These are phyloP conservation scores for Nymphalis io DNA, from an alignment of 1,140 invertebrate genomes.

Conservation along the genomic window DNA sequence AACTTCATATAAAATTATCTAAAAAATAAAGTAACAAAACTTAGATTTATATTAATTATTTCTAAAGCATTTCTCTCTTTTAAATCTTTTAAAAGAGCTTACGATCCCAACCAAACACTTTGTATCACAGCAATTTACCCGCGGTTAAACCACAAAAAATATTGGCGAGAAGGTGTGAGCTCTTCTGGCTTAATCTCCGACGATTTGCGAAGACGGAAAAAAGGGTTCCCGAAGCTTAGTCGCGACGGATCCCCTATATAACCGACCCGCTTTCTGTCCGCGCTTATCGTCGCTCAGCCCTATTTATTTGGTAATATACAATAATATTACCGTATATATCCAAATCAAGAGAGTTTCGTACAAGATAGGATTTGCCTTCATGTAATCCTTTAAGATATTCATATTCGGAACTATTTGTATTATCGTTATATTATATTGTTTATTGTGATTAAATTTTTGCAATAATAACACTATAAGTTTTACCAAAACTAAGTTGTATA, in stretches of 20 bases:
- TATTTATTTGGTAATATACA: slow-evolving; percentile 67
- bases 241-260: slow-evolving; percentile 60
- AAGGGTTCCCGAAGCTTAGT: slow-evolving; percentile 68
- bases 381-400: slow-evolving; percentile 38
- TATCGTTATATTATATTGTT: slow-evolving; percentile 24
- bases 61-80: neutral
- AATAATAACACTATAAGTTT: neutral
- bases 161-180: slow-evolving; percentile 73
- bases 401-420: slow-evolving; percentile 20
- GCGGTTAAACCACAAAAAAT: slow-evolving; percentile 68
- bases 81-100: slow-evolving; percentile 41
- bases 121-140: slow-evolving; percentile 61
- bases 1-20: too few relatives aligned
- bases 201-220: slow-evolving; percentile 77
- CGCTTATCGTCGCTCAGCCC: slow-evolving; percentile 58
- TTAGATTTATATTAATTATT: neutral
- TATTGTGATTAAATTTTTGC: neutral
- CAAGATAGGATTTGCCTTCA: slow-evolving; percentile 41
- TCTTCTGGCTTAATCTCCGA: slow-evolving; percentile 71
- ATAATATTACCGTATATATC: slow-evolving; percentile 59
- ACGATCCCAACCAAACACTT: slow-evolving; percentile 58
- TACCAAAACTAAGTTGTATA: neutral
- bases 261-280: slow-evolving; percentile 59
- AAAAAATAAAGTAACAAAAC: too few relatives aligned
- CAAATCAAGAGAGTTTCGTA: slow-evolving; percentile 48